Percentiles rank a stretch among this genome's conserved stretches.
Evolutionary conservation across 1,140 invertebrate genomes (phyloP).

Genomic region (Drosophila bocqueti): DNA sequence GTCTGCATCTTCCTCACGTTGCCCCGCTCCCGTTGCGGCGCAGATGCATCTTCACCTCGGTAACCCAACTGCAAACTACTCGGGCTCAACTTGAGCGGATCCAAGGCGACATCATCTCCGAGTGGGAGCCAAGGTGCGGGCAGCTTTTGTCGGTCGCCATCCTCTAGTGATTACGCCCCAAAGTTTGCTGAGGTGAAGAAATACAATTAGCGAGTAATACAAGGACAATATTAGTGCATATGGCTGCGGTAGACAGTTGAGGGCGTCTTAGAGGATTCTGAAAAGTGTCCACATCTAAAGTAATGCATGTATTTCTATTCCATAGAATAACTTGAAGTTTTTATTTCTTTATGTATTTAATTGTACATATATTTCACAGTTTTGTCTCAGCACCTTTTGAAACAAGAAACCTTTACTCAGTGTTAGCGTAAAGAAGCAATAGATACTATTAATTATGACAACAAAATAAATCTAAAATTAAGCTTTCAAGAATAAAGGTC

Average conservation of each 20-base stretch:
- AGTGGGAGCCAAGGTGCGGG: slow-evolving; percentile 38
- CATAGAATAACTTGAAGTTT: no score
- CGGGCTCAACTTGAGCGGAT: slow-evolving; percentile 34
- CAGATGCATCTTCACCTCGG: slow-evolving; percentile 42
- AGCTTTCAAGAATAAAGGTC: not conserved
- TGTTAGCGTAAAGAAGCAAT: no score
- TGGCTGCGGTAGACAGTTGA: not conserved
- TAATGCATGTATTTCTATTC: not conserved
- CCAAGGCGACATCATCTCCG: slow-evolving; percentile 49
- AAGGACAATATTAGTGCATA: slow-evolving; percentile 13
- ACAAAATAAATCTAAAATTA: no score
- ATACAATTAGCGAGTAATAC: slow-evolving; percentile 40
- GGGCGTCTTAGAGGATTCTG: no score
- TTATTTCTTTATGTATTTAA: no score
- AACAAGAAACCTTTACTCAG: no score
- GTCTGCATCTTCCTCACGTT: slow-evolving; percentile 26
- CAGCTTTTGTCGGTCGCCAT: slow-evolving; percentile 33
- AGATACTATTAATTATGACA: not conserved
- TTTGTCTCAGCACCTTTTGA: no score
- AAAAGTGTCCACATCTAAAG: not conserved
- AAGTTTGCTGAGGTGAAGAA: slow-evolving; percentile 48
- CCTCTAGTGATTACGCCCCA: slow-evolving; percentile 32
- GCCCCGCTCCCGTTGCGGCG: not conserved
- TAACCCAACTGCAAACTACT: slow-evolving; percentile 46
- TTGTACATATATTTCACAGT: no score